Evolutionary conservation across 1,140 invertebrate species (phyloP).

Genomic region (Nasonia vitripennis): DNA sequence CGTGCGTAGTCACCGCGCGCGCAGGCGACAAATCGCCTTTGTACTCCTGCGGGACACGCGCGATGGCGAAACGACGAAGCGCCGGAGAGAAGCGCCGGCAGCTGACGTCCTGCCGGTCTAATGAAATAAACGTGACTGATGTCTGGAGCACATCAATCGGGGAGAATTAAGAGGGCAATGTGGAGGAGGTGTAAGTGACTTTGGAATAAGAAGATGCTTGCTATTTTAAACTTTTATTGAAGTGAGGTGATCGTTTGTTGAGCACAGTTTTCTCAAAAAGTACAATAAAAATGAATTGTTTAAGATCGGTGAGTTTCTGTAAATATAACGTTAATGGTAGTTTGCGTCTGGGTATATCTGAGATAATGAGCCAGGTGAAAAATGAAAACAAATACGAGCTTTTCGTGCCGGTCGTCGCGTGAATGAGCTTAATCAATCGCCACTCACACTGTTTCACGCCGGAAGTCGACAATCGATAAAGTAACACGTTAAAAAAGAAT

Average conservation of each 20-base stretch:
- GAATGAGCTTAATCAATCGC: constrained; percentile 30
- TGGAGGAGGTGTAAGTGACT: not conserved
- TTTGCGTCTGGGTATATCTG: not conserved
- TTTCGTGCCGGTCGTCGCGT: constrained; percentile 17
- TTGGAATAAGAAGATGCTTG: too few relatives aligned
- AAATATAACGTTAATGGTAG: not conserved
- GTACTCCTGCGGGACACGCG: not conserved
- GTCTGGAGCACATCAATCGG: not conserved
- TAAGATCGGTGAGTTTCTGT: too few relatives aligned
- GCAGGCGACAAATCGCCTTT: constrained; percentile 31
- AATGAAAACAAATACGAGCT: constrained; percentile 24
- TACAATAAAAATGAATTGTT: too few relatives aligned
- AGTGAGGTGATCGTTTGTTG: too few relatives aligned
- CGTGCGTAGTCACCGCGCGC: not conserved
- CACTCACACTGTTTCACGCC: not conserved
- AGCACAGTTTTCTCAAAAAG: too few relatives aligned
- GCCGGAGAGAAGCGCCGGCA: too few relatives aligned
- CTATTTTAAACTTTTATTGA: too few relatives aligned
- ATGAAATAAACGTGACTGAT: constrained; percentile 22
- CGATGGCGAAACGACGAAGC: not conserved
- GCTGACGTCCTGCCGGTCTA: not conserved
- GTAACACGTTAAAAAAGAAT: not conserved
- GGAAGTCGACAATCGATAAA: constrained; percentile 23
- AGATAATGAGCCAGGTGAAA: constrained; percentile 8
- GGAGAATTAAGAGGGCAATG: constrained; percentile 4